These are phyloP conservation scores for Melanotaenia parkinsoni DNA, from an alignment of 2,797 vertebrate species.

Conservation along the genomic window DNA sequence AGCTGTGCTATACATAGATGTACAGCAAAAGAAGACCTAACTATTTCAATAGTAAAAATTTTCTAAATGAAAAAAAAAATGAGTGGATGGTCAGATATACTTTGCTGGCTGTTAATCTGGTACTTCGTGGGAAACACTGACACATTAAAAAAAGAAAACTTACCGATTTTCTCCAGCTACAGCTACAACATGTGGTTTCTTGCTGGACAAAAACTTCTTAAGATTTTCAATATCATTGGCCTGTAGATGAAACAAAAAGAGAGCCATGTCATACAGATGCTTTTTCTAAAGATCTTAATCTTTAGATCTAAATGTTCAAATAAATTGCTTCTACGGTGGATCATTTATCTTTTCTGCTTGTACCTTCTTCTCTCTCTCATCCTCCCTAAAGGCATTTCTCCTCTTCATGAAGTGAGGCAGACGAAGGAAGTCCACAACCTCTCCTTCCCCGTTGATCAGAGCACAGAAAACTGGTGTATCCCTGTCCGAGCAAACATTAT, in stretches of 20 bases:
- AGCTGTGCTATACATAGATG: not conserved
- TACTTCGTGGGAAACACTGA: not conserved
- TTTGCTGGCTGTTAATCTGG: not conserved
- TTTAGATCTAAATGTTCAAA: not conserved
- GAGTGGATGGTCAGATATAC: no score
- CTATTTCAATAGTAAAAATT: not conserved
- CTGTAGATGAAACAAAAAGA: conserved; percentile 67
- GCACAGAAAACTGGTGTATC: conserved; percentile 98
- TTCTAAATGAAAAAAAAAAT: not conserved
- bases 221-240: conserved; percentile 91
- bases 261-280: not conserved
- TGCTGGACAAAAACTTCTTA: conserved; percentile 95
- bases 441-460: conserved; percentile 96
- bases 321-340: not conserved
- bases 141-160: conserved; percentile 1
- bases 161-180: conserved; percentile 97
- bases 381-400: conserved; percentile 95
- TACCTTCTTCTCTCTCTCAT: conserved; percentile 97
- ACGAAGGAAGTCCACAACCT: conserved; percentile 96
- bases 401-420: conserved; percentile 97
- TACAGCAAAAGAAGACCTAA: not conserved
- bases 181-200: conserved; percentile 97
- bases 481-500: conserved; percentile 73
- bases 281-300: not conserved
- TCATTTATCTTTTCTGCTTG: not conserved